Evolutionary conservation across 2,113 vertebrate species (phyloP), one percentile per base, ranked within the genome.

Genomic region (Xenus cinereus): DNA sequence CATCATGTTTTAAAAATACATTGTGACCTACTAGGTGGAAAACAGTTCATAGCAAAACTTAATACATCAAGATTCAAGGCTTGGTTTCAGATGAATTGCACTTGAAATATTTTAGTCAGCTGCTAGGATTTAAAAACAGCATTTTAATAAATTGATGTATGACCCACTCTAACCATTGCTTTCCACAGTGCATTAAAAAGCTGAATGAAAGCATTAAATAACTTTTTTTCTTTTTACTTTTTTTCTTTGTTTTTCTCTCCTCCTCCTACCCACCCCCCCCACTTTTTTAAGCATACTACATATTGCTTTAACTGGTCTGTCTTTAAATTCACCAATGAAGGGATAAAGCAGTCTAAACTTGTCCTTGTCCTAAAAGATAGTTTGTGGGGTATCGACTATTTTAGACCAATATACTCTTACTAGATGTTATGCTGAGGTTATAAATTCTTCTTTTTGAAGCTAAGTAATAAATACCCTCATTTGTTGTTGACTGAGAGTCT

Each of bases 131-230:
- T 97, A 63, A 93, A 96, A 96, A 5, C 17, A 84, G 18, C 43
- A 62, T 92, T 97, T 97, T 95, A 95, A 95, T 95, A 95, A 73
- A 90, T 43, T 97, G 87, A 92, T 97, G 19, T 92, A 96, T 94
- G 84, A 91, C 63, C 73, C 16, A 30, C 27, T 96, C 60, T 81
- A 76, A 78, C 28, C 17, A 46, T 14, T 92, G 24, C 14, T 53
- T 94, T 94, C 66, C 23, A 71, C 35, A 77, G 30, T 83, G 67
- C 23, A 90, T 79, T 91, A 84, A 94, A 91, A 93, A 89, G 8
- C n/a, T 72, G 33, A 91, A 95, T 74, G 90, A 87, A 89, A 91
- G 4, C 37, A 89, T 27, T 63, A 91, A 60, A 75, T 35, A 75
- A 20, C 2, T 53, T 32, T 50, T 89, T 24, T 14, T 14, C 9